phyloP scores from a whole-genome alignment of 2,797 vertebrate genomes.

The Rhincodon typus region DNA sequence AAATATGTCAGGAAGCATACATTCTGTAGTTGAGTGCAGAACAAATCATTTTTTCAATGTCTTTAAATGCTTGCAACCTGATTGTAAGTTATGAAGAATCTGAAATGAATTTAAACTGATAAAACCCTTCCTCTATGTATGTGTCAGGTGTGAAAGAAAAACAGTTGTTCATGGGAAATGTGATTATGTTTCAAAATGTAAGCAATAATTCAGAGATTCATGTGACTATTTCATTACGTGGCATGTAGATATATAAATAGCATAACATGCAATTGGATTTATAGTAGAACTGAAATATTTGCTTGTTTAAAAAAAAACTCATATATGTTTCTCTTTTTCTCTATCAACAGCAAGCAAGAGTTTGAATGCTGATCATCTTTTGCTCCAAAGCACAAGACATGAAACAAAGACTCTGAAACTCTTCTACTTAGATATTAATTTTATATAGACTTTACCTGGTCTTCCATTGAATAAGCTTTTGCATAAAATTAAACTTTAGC shows the following conservation, averaged over 20 bases:
- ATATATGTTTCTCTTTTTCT: background rate
- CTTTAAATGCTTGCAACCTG: background rate
- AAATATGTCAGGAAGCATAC: background rate
- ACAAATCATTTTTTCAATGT: background rate
- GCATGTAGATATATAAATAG: too few relatives aligned
- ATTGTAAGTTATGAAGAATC: background rate
- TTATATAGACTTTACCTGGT: slow-evolving; percentile 36
- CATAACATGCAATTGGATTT: slow-evolving; percentile 9
- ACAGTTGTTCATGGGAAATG: background rate
- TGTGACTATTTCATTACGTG: background rate
- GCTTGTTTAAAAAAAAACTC: background rate
- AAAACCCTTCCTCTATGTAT: background rate
- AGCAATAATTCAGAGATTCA: background rate
- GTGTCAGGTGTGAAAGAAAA: background rate
- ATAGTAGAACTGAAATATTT: background rate
- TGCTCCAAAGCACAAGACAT: slow-evolving; percentile 33
- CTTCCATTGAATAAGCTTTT: slow-evolving; percentile 35
- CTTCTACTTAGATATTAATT: slow-evolving; percentile 36
- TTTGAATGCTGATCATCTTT: slow-evolving; percentile 37
- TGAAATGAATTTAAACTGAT: background rate
- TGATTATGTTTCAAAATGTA: background rate
- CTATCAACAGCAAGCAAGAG: slow-evolving; percentile 35
- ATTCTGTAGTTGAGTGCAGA: background rate
- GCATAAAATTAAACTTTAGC: slow-evolving; percentile 29
- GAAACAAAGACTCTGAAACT: slow-evolving; percentile 22